Conservation (phyloP, 2,888 invertebrate species). For the Papilio demoleus region DNA sequence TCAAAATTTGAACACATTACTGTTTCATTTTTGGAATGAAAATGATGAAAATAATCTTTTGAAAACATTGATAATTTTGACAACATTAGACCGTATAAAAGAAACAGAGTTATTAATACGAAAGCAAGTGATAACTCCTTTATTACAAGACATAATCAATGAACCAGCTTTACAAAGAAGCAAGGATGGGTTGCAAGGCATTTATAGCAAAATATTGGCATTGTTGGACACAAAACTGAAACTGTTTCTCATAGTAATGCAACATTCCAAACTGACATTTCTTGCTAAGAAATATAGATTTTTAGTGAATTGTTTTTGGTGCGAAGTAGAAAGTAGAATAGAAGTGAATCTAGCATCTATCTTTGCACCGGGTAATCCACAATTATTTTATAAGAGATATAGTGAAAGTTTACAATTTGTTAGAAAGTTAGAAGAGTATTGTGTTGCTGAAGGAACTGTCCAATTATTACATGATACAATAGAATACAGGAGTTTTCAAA, state of each 20-base stretch:
- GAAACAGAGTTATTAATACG: conserved; percentile 89
- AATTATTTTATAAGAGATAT: conserved; percentile 93
- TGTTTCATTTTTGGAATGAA: conserved; percentile 83
- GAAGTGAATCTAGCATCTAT: conserved; percentile 92
- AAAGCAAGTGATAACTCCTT: conserved; percentile 86
- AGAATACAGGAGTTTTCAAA: conserved; percentile 90
- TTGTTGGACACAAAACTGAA: conserved; percentile 89
- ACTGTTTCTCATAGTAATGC: conserved; percentile 77
- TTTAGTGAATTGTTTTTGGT: conserved; percentile 94
- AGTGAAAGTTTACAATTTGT: conserved; percentile 90
- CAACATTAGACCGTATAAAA: conserved; percentile 86
- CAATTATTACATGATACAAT: conserved; percentile 85
- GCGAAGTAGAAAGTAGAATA: conserved; percentile 91
- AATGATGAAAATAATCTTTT: conserved; percentile 82
- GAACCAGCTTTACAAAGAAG: conserved; percentile 85
- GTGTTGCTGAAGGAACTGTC: conserved; percentile 82
- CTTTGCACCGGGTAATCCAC: conserved; percentile 96
- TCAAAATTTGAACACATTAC: conserved; percentile 68
- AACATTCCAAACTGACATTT: conserved; percentile 77
- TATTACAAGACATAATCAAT: conserved; percentile 87
- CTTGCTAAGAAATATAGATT: conserved; percentile 73
- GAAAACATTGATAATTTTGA: conserved; percentile 83
- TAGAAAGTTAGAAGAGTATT: conserved; percentile 86
- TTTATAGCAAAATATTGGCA: conserved; percentile 88
- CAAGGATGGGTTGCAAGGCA: conserved; percentile 86